These are phyloP conservation scores for Callorhinus ursinus DNA, from an alignment of 2,113 vertebrate genomes.

Conservation along the genomic window DNA sequence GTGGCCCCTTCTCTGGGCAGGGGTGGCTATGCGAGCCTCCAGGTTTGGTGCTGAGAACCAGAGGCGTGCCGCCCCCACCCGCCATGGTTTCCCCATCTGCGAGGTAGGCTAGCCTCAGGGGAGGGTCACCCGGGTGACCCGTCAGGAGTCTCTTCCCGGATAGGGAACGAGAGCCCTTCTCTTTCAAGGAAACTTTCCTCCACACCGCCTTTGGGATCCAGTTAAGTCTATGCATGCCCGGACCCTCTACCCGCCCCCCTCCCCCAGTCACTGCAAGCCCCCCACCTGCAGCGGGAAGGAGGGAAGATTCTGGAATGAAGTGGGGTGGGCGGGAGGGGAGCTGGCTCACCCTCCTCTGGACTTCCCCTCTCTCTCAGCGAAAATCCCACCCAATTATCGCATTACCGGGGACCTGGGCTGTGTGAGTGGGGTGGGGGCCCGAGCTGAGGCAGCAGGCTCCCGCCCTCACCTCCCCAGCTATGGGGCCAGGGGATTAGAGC, in stretches of 20 bases:
- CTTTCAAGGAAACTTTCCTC: neutral
- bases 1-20: neutral
- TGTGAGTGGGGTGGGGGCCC: constrained; percentile 78
- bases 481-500: constrained; percentile 46
- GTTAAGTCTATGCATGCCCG: neutral
- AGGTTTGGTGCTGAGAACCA: neutral
- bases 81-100: neutral
- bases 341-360: constrained; percentile 68
- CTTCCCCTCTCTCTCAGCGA: constrained; percentile 84
- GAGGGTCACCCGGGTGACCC: neutral
- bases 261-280: neutral
- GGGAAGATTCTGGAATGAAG: constrained; percentile 61
- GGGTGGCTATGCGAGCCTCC: neutral
- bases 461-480: neutral
- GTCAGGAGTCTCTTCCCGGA: neutral
- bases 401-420: constrained; percentile 80
- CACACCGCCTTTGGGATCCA: neutral
- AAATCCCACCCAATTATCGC: constrained; percentile 87
- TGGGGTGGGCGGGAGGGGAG: neutral
- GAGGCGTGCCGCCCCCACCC: neutral
- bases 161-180: neutral
- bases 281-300: constrained; percentile 15
- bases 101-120: neutral
- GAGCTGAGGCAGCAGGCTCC: neutral
- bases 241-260: neutral